Evolutionary conservation across 2,113 vertebrate genomes (phyloP), one percentile per base, ranked within the genome.

Genomic region (Erpornis zantholeuca): DNA sequence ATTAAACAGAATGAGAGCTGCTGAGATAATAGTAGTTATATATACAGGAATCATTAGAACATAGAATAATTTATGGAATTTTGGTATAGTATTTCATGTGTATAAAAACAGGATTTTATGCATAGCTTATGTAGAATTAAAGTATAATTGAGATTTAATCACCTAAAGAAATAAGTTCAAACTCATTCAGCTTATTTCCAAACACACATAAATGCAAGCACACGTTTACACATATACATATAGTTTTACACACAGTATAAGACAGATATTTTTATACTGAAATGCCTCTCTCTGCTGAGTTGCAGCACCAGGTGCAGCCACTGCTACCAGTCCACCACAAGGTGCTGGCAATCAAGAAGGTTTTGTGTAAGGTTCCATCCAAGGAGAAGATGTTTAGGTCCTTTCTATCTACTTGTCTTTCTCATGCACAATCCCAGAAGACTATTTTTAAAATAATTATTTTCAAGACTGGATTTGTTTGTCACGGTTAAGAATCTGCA

Each of bases 271-370:
- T 64, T 73, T 45, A 14, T 38, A 12, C 15, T 19, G 15, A 73
- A 73, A 12, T 3, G 5, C 21, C 4, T 52, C 4, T 59, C 40
- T 22, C 36, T 0, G 0, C 21, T 59, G 27, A 36, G 21, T 22
- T 52, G 12, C 14, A 44, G 45, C 0, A 0, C 25, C 31, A 44
- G 14, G 9, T 36, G 7, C 33, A 35, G 21, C 14, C 1, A 0
- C 22, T 52, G 9, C 25, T 35, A 11, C 9, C 25, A 42, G 10
- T 31, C 52, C 17, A 35, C 25, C 4, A 31, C 9, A 17, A 9
- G 25, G 15, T 24, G 24, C 3, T 72, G 23, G 6, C 7, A 69
- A 28, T 56, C 22, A 47, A 50, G 35, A 50, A 17, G n/a, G 14
- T 3, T 73, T 70, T 56, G 8, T 18, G 24, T 47, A 49, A 78